Base-by-base conservation (phyloP, 2,797 vertebrate genomes). In the Smutsia gigantea region DNA sequence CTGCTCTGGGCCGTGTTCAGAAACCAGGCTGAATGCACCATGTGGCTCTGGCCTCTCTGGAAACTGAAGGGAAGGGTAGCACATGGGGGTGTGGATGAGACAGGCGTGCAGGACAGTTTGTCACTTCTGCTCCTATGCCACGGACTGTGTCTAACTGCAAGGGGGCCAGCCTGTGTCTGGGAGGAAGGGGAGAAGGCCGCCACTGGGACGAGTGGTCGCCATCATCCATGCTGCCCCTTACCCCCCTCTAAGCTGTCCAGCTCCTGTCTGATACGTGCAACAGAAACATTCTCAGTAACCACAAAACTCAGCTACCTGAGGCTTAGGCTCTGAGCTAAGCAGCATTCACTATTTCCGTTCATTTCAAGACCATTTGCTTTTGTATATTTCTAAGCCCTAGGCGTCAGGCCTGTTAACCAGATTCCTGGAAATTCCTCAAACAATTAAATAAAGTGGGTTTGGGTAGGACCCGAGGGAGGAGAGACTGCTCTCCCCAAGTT, bases 351-450 rank as follows among this genome's bases (percentile, higher is more conserved):
- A 59, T 39, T 59, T 51, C 83, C 17, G 55, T 13, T 82, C 89
- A 51, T 42, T 34, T 72, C 72, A 61, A 84, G 53, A 46, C 63
- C 25, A 4, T 27, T 61, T 64, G 71, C 72, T 63, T 68, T 83
- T 53, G 53, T 46, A 4, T 37, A 10, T 46, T 25, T 63, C 55
- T 9, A 69, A 63, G 78, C 29, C 49, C 15, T n/a, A 17, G 71
- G 72, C 29, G 3, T 51, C 31, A 37, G 77, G 69, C 63, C 71
- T 71, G 46, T 78, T 49, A 27, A 31, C 61, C 69, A 71, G 78
- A 89, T 64, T 78, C 85, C 19, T 71, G 85, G 85, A 71, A 84
- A 49, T 78, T 61, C 42, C 79, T 93, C 90, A n/a, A 57, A 42
- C 55, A 57, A 27, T 46, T 63, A 31, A 77, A 42, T 14, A 11